These are phyloP conservation scores for Rafetus swinhoei DNA, from an alignment of 2,113 vertebrate species.

Conservation along the genomic window DNA sequence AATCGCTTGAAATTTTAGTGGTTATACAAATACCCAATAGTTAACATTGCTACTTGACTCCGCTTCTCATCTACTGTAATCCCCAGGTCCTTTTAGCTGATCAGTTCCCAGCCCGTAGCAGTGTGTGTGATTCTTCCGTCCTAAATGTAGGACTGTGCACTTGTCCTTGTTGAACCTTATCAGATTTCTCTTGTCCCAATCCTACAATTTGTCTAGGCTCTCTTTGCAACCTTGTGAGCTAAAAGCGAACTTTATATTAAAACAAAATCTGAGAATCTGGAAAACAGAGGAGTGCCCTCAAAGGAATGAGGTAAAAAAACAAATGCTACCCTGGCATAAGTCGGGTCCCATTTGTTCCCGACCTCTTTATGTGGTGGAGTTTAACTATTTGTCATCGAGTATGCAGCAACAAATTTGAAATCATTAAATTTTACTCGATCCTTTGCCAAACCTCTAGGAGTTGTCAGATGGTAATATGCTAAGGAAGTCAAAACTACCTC, in stretches of 20 bases:
- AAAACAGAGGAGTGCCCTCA: background rate
- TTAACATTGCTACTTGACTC: no score
- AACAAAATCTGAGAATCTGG: background rate
- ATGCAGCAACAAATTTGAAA: background rate
- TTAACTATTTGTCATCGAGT: background rate
- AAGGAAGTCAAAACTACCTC: background rate
- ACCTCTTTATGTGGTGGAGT: background rate
- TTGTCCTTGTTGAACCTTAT: no score
- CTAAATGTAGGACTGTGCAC: no score
- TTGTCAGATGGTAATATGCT: background rate
- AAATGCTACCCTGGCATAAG: background rate
- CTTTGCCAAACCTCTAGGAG: background rate
- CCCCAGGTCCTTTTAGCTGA: no score
- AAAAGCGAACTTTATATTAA: accelerated
- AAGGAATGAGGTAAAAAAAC: background rate
- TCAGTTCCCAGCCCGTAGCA: no score
- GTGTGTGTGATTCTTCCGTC: no score
- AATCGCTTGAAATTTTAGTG: no score
- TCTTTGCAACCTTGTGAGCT: background rate
- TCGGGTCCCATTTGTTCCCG: background rate
- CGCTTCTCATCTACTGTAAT: no score
- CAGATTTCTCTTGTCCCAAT: no score
- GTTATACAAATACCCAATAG: no score
- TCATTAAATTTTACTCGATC: accelerated
- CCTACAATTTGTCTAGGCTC: background rate